These are phyloP conservation scores for Anthoptus insignis DNA, from an alignment of 2,888 invertebrate species.

Conservation along the genomic window DNA sequence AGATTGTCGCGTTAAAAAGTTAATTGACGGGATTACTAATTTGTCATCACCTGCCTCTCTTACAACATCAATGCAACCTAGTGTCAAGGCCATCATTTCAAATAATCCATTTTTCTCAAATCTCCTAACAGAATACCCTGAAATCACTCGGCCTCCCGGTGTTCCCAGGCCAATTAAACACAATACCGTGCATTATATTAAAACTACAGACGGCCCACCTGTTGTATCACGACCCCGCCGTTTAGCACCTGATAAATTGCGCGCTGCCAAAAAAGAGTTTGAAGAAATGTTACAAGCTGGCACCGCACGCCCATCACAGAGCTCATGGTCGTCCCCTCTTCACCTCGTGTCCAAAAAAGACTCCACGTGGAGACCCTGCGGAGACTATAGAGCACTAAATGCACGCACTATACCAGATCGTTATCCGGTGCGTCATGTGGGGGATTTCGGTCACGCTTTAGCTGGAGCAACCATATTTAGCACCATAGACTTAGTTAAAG, in stretches of 20 bases:
- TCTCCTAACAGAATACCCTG: not conserved
- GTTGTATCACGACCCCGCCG: not conserved
- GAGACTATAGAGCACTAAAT: not conserved
- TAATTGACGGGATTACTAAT: not conserved
- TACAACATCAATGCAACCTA: not conserved
- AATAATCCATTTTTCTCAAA: not conserved
- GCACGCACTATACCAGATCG: not conserved
- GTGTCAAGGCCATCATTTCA: not conserved
- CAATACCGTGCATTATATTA: not conserved
- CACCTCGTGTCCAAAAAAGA: slow-evolving; percentile 30
- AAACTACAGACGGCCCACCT: not conserved
- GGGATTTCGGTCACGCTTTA: not conserved
- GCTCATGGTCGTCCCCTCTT: not conserved
- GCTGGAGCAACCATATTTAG: not conserved
- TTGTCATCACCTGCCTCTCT: not conserved
- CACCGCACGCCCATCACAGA: not conserved
- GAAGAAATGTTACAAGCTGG: not conserved
- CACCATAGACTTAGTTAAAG: not conserved
- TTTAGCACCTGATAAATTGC: not conserved
- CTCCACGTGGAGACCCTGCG: slow-evolving; percentile 28
- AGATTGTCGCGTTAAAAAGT: not conserved
- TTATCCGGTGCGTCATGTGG: not conserved
- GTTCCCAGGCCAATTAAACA: not conserved
- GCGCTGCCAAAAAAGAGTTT: not conserved
- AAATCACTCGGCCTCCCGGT: not conserved